These are phyloP conservation scores for Poecile atricapillus DNA, from an alignment of 2,113 vertebrate genomes.

Conservation along the genomic window DNA sequence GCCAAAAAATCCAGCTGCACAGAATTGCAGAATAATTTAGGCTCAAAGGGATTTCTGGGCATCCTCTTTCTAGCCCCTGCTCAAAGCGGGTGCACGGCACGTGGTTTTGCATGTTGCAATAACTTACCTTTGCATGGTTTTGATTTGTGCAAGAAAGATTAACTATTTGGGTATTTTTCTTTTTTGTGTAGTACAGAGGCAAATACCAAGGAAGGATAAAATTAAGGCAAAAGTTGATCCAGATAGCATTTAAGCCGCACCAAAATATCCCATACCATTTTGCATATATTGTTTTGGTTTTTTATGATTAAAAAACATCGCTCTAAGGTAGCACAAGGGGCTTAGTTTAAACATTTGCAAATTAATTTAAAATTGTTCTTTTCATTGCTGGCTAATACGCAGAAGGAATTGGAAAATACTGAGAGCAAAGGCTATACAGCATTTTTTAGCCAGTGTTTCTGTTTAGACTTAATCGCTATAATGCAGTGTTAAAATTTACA, in stretches of 20 bases:
- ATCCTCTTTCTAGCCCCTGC: not conserved
- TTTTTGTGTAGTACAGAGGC: not conserved
- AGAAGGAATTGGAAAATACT: not conserved
- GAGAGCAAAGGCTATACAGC: not conserved
- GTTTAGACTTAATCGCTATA: slow-evolving; percentile 47
- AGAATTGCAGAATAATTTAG: not conserved
- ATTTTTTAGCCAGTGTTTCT: slow-evolving; percentile 41
- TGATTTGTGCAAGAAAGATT: not conserved
- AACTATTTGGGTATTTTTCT: not conserved
- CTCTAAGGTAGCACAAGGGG: not conserved
- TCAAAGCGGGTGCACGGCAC: not conserved
- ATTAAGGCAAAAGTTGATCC: not conserved
- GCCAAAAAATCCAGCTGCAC: not conserved
- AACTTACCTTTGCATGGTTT: not conserved
- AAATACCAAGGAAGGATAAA: not conserved
- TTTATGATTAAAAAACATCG: not conserved
- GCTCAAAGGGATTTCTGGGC: not conserved
- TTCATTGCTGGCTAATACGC: not conserved
- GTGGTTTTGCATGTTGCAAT: not conserved
- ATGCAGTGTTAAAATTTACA: slow-evolving; percentile 63
- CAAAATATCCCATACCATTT: not conserved
- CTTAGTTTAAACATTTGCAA: not conserved
- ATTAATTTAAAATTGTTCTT: not conserved
- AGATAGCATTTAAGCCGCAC: not conserved
- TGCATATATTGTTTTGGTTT: not conserved